Base-by-base conservation (phyloP, 2,113 vertebrate genomes). In the Eira barbara region DNA sequence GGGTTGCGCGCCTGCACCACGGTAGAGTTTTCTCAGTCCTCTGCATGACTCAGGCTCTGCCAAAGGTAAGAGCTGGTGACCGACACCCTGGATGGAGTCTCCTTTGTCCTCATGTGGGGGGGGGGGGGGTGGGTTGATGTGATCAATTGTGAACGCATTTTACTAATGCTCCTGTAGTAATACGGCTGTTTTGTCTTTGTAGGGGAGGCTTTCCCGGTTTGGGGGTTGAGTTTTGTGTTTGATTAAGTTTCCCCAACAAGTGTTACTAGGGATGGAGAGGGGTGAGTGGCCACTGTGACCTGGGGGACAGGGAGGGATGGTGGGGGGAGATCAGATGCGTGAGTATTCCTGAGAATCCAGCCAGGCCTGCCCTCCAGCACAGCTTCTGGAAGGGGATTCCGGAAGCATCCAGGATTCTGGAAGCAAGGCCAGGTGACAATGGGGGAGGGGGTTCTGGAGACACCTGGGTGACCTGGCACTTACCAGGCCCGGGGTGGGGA, bases 81-180 rank as follows among this genome's bases (percentile, higher is more conserved):
- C 0, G 6, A 34, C 31, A n/a, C 27, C 59, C 27, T 6, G 31
- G 3, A 0, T 0, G 1, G 31, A 6, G 42, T 7, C 65, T 2
- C 65, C 1, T n/a, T 18, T n/a, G 65, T 69, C 65, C 34, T 69
- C 65, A n/a, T 69, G 18, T 69, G 39, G 39, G 3, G 39, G 39
- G 65, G 17, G 34, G 17, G 34, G 65, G 14, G 14, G 65, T n/a
- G 9, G 34, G 34, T 73, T 73, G 36, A 42, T 25, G 4, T 73
- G 65, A 69, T 69, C n/a, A n/a, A 9, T 69, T 67, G 17, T 2
- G 34, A 20, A n/a, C 2, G 3, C 15, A 20, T n/a, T 8, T 17
- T 39, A 39, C 55, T 20, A 27, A 39, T 4, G 47, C n/a, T 52
- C n/a, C 0, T 18, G 27, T 17, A 4, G 21, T 7, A 12, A 39